Conservation (phyloP, 2,888 invertebrate species). For the Pristionchus exspectatus region DNA sequence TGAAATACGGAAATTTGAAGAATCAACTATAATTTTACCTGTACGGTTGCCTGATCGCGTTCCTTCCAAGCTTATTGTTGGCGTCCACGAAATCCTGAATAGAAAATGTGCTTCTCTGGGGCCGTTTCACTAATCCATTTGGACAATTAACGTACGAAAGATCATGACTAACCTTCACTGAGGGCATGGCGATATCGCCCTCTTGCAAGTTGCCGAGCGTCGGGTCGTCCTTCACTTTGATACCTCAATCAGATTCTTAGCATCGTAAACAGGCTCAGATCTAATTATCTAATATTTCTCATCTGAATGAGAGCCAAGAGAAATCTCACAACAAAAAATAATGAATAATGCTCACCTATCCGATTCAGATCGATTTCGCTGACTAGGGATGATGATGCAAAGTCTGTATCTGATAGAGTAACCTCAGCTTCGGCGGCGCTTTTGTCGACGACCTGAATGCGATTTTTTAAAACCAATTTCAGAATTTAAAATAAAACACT, state of each 20-base stretch:
- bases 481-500: background rate
- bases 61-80: slow-evolving; percentile 71
- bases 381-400: slow-evolving; percentile 57
- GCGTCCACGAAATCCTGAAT: slow-evolving; percentile 68
- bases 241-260: slow-evolving; percentile 59
- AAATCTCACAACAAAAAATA: background rate
- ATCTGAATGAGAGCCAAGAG: no score
- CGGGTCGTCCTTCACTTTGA: slow-evolving; percentile 74
- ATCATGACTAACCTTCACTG: background rate
- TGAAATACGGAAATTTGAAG: background rate
- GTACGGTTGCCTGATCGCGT: slow-evolving; percentile 75
- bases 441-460: slow-evolving; percentile 66
- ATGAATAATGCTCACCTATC: slow-evolving; percentile 53
- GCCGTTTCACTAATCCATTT: no score
- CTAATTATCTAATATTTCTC: no score
- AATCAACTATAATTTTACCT: no score
- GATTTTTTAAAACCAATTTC: background rate
- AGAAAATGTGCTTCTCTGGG: background rate
- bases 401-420: slow-evolving; percentile 62
- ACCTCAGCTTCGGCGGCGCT: slow-evolving; percentile 59
- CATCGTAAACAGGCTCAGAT: no score
- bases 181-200: slow-evolving; percentile 58
- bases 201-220: slow-evolving; percentile 74
- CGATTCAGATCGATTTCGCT: slow-evolving; percentile 65
- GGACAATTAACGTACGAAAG: background rate